Percentiles rank a stretch among this genome's conserved stretches.
Conservation (phyloP, 2,113 vertebrate species). For the Tor tambroides region DNA sequence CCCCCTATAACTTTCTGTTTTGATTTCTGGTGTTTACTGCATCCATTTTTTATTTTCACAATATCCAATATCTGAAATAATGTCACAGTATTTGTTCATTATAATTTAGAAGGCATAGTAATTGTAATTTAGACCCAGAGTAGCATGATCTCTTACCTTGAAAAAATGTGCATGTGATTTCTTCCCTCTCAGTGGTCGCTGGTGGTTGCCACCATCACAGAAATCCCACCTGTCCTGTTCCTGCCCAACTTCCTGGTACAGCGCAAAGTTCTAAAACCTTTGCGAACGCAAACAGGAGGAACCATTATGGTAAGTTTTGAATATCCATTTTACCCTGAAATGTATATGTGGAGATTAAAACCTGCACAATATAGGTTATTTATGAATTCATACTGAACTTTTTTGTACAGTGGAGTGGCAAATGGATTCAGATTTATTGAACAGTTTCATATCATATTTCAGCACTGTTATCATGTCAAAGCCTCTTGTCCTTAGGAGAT, state of each 20-base stretch:
- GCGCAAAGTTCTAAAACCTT: constrained; percentile 89
- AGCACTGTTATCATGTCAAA: constrained; percentile 6
- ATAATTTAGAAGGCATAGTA: neutral
- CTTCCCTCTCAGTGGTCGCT: constrained; percentile 85
- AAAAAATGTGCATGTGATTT: constrained; percentile 40
- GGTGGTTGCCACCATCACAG: constrained; percentile 92
- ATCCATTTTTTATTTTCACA: neutral
- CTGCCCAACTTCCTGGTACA: constrained; percentile 95
- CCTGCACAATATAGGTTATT: neutral
- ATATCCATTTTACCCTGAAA: neutral
- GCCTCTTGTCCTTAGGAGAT: neutral
- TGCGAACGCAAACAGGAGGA: constrained; percentile 92
- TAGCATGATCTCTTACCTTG: neutral
- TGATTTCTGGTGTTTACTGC: neutral
- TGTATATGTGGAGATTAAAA: neutral
- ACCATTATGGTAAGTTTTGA: constrained; percentile 89
- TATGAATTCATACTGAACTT: neutral
- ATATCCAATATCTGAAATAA: neutral
- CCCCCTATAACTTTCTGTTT: constrained; percentile 16
- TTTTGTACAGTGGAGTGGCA: neutral
- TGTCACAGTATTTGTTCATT: neutral
- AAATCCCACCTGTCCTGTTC: constrained; percentile 91
- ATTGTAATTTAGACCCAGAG: neutral
- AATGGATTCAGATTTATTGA: neutral
- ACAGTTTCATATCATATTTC: neutral